Conservation (phyloP, 1,140 invertebrate species). For the Sarcophaga bullata region DNA sequence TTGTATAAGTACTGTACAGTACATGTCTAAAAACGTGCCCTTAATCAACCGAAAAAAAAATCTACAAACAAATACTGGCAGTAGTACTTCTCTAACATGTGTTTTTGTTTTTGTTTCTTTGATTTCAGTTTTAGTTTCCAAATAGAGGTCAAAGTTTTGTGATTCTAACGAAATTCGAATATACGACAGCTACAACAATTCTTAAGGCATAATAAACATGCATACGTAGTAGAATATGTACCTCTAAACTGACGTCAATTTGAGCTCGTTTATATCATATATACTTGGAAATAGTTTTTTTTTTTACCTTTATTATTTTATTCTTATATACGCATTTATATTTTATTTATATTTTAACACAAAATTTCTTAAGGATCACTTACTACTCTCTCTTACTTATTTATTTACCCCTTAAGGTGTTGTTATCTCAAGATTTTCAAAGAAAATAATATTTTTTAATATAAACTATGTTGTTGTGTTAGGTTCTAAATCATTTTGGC, state of each 20-base stretch:
- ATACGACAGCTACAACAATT: neutral
- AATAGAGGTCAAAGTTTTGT: conserved; percentile 26
- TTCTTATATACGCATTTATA: too few relatives aligned
- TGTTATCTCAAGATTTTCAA: too few relatives aligned
- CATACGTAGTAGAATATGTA: neutral
- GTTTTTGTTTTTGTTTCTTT: neutral
- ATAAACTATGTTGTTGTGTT: too few relatives aligned
- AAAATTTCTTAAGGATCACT: too few relatives aligned
- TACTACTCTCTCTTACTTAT: too few relatives aligned
- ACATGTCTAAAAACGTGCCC: conserved; percentile 1
- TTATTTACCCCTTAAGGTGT: too few relatives aligned
- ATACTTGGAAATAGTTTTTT: neutral
- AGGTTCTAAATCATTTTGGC: too few relatives aligned
- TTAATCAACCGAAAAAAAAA: neutral
- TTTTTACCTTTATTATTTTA: too few relatives aligned
- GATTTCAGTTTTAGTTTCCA: neutral
- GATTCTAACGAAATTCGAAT: neutral
- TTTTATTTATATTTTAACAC: too few relatives aligned
- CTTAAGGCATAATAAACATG: neutral
- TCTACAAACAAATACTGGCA: neutral
- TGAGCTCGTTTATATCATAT: neutral
- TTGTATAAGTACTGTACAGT: neutral
- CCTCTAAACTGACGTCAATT: neutral
- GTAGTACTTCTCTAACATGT: neutral
- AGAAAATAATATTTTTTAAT: too few relatives aligned